Base-by-base conservation (phyloP, 2,888 invertebrate genomes). In the Rhagium mordax region DNA sequence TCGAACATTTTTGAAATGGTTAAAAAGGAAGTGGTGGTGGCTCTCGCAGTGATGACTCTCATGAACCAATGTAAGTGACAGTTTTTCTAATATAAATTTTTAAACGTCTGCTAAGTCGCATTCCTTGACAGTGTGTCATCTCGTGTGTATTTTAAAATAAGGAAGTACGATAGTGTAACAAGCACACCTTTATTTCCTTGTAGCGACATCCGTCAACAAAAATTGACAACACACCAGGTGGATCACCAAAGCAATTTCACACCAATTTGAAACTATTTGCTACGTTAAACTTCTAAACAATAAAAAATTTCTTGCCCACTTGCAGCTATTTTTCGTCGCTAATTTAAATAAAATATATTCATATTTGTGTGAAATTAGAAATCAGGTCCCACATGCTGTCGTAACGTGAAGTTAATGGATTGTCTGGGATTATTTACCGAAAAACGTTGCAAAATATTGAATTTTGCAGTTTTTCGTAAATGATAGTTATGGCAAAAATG, bases 31-130 rank as follows among this genome's bases (percentile, higher is more conserved):
- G 65, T 33, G 41, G 33, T 27, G 20, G 65, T 29, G 64, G 27
- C 48, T 27, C 33, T 53, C 18, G 13, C 55, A 5, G 18, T 65
- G 53, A 13, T 6, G 18, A 33, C 33, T 7, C 18, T 65, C 20
- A 33, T 29, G 16, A 65, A 29, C 18, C 51, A 65, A 33, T 13
- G 65, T 65, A 65, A 65, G 65, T 65, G 65, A 51, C 29, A 51
- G 6, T 53, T 65, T 65, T 49, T 64, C n/a, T 24, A 33, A 62
- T 48, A 48, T 21, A 3, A 48, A n/a, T 47, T n/a, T 24, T 48
- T 16, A 20, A 41, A 61, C 8, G 41, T 61, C 60, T 62, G 21
- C 10, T 2, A 48, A 47, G 7, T 21, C 47, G 62, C 64, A 49
- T 49, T 51, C 64, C 16, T 64, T 24, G 2, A 16, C 16, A 16